Evolutionary conservation across 2,797 vertebrate genomes (phyloP).

Genomic region (Myoxocephalus aenaeus): DNA sequence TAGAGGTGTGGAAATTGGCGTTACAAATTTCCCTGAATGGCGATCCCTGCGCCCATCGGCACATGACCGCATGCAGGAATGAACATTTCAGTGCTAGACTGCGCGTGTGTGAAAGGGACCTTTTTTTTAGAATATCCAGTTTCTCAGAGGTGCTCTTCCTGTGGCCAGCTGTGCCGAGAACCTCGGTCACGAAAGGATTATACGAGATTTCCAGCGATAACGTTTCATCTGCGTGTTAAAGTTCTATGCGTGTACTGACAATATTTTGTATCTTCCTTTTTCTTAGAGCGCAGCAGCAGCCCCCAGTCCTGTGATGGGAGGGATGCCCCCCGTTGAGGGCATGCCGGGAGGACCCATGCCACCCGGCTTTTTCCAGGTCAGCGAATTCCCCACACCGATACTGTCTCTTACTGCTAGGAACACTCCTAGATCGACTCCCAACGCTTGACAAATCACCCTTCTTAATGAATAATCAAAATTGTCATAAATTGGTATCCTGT

Average conservation of each 20-base stretch:
- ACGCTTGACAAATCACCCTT: background rate
- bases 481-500: background rate
- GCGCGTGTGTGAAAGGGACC: background rate
- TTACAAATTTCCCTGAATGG: background rate
- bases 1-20: background rate
- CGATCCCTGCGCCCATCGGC: background rate
- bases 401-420: background rate
- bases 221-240: background rate
- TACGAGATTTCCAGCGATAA: background rate
- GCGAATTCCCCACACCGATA: slow-evolving; percentile 43
- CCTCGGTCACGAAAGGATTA: background rate
- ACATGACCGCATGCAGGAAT: background rate
- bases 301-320: slow-evolving; percentile 98
- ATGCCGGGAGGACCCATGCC: slow-evolving; percentile 98
- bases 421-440: background rate
- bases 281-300: slow-evolving; percentile 96
- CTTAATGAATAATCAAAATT: background rate
- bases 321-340: slow-evolving; percentile 97
- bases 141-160: slow-evolving; percentile 10
- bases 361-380: slow-evolving; percentile 97
- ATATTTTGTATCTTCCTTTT: background rate
- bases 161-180: slow-evolving; percentile 11
- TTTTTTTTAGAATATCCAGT: background rate
- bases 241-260: background rate
- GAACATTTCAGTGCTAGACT: background rate